Evolutionary conservation across 37 sponge, comb jelly and placozoan genomes (phyloP), one percentile per base, ranked within the genome.

Genomic region (Diacarnus erythraeanus): DNA sequence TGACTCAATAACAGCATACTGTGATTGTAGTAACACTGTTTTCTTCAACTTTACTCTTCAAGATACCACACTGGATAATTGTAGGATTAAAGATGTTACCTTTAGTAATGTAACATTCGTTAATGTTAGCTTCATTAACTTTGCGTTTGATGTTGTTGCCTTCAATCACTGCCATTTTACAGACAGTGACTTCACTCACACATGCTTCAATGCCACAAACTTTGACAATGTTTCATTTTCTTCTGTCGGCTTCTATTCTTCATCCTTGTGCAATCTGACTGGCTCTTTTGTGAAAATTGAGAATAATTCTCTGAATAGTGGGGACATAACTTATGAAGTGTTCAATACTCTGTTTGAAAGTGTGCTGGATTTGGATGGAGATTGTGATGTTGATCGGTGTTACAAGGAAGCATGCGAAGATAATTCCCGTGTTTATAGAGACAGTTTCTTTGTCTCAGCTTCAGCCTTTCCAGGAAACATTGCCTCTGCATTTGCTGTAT

Each of bases 401-500:
- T 1, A 3, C 57, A 80, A 21, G 30, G 35, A 0, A 47, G 51
- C 51, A 47, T n/a, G n/a, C n/a, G n/a, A n/a, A n/a, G n/a, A n/a
- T n/a, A 12, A 47, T 47, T 56, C 25, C 33, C 42, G 38, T 22
- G 63, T 82, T 9, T 91, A 91, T 59, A 35, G 59, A 56, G 84
- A 91, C 18, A 64, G 57, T 33, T 87, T 91, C 63, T 34, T 80
- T 0, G 64, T 87, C 0, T 42, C 92, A 25, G 80, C 72, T 22
- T 74, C 92, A 4, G 66, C 80, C 22, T 43, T 83, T 39, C 80
- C 84, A 23, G 92, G 92, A 4, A 87, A 84, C 43, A 23, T 91
- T 15, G 74, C 72, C 17, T 76, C 92, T 2, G 84, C 84, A 25
- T 31, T 87, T 71, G 88, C 80, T 27, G 88, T 91, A 18, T 84